Conservation (phyloP, 2,888 invertebrate species). For the Clunio marinus region DNA sequence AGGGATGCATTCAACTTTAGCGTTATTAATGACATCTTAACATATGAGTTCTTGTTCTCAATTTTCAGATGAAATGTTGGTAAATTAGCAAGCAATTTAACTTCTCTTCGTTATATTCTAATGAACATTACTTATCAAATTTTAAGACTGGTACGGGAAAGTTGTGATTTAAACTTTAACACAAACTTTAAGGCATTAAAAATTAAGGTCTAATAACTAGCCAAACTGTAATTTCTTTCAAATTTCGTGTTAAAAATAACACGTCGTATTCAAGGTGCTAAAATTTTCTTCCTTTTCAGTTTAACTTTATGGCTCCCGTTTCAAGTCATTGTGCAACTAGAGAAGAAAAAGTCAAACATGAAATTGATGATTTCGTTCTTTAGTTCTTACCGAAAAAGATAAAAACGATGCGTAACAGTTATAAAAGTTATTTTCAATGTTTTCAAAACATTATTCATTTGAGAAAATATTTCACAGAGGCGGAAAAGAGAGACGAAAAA, state of each 20-base stretch:
- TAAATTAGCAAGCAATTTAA: too few species aligned
- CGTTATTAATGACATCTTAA: slow-evolving; percentile 33
- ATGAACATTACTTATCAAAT: too few species aligned
- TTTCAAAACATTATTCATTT: background rate
- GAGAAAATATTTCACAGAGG: slow-evolving; percentile 1
- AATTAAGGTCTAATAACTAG: too few species aligned
- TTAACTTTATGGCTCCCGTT: background rate
- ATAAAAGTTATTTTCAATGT: background rate
- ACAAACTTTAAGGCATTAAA: too few species aligned
- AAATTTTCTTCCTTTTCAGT: slow-evolving; percentile 25
- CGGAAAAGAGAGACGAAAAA: background rate
- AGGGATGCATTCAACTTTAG: slow-evolving; percentile 1
- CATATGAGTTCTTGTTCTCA: too few species aligned
- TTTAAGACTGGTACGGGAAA: too few species aligned
- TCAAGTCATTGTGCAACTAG: background rate
- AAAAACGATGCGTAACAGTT: slow-evolving; percentile 2
- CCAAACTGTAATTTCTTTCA: too few species aligned
- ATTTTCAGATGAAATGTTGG: too few species aligned
- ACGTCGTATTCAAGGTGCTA: slow-evolving; percentile 9
- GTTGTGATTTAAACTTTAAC: too few species aligned
- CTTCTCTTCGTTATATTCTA: too few species aligned
- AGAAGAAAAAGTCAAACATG: background rate
- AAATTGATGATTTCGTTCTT: background rate
- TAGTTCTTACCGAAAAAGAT: background rate
- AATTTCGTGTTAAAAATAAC: background rate